Percentiles rank a stretch among this genome's conserved stretches.
Evolutionary conservation across 1,140 invertebrate species (phyloP).

Genomic region (Achatina immaculata): DNA sequence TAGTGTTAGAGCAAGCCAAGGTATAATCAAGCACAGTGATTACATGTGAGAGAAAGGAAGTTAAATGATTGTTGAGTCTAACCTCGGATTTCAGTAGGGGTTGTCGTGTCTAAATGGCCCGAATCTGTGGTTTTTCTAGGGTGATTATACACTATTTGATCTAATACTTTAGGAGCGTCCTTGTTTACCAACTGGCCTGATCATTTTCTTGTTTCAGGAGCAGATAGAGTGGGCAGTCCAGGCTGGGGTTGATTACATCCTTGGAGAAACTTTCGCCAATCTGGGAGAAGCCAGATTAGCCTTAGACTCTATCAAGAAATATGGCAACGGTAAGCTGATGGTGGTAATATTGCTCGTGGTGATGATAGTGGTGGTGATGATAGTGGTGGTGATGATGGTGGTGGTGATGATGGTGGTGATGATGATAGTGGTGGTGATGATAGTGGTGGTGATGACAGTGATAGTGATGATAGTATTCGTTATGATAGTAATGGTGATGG

Average conservation of each 20-base stretch:
- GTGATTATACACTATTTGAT: not conserved
- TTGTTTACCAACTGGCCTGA: no score
- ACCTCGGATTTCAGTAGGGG: not conserved
- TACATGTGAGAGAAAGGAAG: not conserved
- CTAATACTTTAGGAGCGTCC: no score
- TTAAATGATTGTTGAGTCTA: not conserved
- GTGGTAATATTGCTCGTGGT: constrained; percentile 3
- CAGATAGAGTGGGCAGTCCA: constrained; percentile 64
- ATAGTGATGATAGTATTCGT: not conserved
- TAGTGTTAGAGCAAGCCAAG: not conserved
- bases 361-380: constrained; percentile 22
- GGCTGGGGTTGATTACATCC: constrained; percentile 59
- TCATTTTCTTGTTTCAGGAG: constrained; percentile 56
- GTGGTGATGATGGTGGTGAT: constrained; percentile 13
- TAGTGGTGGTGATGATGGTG: constrained; percentile 35
- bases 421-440: constrained; percentile 22
- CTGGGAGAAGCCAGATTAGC: constrained; percentile 60
- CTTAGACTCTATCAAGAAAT: constrained; percentile 57
- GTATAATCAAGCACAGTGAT: not conserved
- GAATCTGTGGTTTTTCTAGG: not conserved
- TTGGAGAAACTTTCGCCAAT: constrained; percentile 61
- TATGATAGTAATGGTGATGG: not conserved
- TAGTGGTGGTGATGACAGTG: constrained; percentile 37
- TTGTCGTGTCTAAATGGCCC: not conserved
- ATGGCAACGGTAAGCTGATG: constrained; percentile 52